Evolutionary conservation across 2,797 vertebrate species (phyloP).

Genomic region (Chaunax sp.): DNA sequence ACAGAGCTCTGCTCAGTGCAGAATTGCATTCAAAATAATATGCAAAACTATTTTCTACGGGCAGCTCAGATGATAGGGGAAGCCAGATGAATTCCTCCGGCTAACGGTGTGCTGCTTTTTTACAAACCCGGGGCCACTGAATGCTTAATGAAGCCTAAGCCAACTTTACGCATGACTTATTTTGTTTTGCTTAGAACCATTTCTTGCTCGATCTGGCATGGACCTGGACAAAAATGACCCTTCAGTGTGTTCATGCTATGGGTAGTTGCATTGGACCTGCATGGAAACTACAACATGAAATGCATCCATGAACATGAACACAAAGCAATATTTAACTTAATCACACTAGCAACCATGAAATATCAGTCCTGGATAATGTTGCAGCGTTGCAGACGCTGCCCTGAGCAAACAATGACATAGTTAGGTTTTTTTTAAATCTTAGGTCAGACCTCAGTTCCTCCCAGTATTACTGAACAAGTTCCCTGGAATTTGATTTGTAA

Average conservation of each 20-base stretch:
- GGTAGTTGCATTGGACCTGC: constrained; percentile 18
- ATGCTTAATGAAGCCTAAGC: constrained; percentile 50
- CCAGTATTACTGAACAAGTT: not conserved
- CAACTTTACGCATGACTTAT: constrained; percentile 55
- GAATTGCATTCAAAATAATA: not conserved
- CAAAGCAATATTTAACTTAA: constrained; percentile 42
- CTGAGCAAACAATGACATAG: constrained; percentile 28
- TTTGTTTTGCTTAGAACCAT: constrained; percentile 41
- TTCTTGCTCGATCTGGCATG: constrained; percentile 29
- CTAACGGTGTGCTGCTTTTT: constrained; percentile 12
- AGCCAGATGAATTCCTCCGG: constrained; percentile 19
- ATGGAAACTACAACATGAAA: constrained; percentile 35
- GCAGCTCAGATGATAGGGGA: not conserved
- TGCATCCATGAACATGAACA: constrained; percentile 16
- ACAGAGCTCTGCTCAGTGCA: not conserved
- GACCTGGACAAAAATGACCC: constrained; percentile 21
- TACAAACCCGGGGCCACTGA: constrained; percentile 20
- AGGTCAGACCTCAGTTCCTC: not conserved
- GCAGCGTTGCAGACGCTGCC: constrained; percentile 12
- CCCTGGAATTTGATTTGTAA: not conserved
- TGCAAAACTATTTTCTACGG: not conserved
- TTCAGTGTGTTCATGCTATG: constrained; percentile 14
- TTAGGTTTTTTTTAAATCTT: not conserved
- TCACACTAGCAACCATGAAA: constrained; percentile 7
- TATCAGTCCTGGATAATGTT: not conserved